phyloP scores from a whole-genome alignment of 1,140 invertebrate species.

The Bursaphelenchus mucronatus region DNA sequence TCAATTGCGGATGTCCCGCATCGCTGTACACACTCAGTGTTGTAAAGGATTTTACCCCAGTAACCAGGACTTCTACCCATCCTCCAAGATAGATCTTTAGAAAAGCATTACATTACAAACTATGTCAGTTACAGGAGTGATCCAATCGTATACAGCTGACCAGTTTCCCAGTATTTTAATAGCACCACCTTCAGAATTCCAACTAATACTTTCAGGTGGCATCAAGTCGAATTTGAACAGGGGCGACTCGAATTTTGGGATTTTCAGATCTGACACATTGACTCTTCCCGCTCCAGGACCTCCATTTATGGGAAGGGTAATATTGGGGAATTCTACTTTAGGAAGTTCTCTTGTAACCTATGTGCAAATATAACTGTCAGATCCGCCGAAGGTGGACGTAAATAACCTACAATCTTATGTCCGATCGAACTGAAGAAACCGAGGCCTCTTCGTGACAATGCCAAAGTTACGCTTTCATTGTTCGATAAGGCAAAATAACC shows the following conservation, averaged over 20 bases:
- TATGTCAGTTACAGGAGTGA: slow-evolving; percentile 35
- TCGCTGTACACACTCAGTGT: slow-evolving; percentile 29
- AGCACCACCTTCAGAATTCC: slow-evolving; percentile 36
- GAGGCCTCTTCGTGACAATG: slow-evolving; percentile 27
- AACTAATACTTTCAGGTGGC: slow-evolving; percentile 40
- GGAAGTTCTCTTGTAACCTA: slow-evolving; percentile 53
- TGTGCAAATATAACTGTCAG: slow-evolving; percentile 13
- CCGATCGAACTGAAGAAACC: slow-evolving; percentile 45
- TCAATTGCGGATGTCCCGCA: slow-evolving; percentile 44
- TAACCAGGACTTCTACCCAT: slow-evolving; percentile 44
- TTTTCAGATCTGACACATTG: slow-evolving; percentile 35
- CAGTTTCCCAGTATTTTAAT: slow-evolving; percentile 51
- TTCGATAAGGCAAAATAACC: not conserved
- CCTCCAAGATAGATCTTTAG: slow-evolving; percentile 42
- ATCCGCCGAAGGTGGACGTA: not conserved
- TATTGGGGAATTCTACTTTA: slow-evolving; percentile 43
- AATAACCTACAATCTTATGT: slow-evolving; percentile 42
- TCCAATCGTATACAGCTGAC: slow-evolving; percentile 46
- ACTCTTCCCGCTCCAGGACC: slow-evolving; percentile 52
- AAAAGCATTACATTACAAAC: slow-evolving; percentile 24
- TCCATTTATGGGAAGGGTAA: slow-evolving; percentile 45
- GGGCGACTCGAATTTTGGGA: slow-evolving; percentile 50
- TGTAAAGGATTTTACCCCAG: slow-evolving; percentile 39
- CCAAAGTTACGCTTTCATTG: slow-evolving; percentile 8
- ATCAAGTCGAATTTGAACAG: slow-evolving; percentile 48